Percentiles rank a stretch among this genome's conserved stretches.
These are phyloP conservation scores for Apis laboriosa DNA, from an alignment of 1,140 invertebrate genomes.

Conservation along the genomic window DNA sequence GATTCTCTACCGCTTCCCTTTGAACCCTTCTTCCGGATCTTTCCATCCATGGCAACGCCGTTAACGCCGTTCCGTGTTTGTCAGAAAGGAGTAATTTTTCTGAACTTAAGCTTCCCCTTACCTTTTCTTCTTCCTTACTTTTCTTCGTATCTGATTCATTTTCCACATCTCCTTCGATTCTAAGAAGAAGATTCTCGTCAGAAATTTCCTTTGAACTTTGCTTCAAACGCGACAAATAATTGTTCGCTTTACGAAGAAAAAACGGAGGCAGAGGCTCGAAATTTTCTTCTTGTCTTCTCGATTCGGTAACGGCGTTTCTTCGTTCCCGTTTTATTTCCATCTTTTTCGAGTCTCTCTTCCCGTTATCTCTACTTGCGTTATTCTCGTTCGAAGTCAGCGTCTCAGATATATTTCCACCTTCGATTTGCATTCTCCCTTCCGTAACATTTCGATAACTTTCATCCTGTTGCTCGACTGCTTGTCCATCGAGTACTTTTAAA, in stretches of 20 bases:
- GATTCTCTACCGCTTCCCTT: slow-evolving; percentile 12
- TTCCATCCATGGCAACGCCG: slow-evolving; percentile 8
- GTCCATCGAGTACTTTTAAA: neutral
- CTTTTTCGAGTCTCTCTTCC: neutral
- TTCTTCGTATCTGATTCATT: neutral
- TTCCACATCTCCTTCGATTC: neutral
- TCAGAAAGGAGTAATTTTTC: neutral
- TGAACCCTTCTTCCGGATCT: neutral
- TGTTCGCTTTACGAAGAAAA: neutral
- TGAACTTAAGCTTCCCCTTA: neutral
- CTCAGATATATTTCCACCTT: neutral
- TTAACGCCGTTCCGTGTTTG: neutral
- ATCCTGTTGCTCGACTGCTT: accelerated
- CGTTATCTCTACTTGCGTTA: too few species aligned
- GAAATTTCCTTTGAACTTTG: neutral
- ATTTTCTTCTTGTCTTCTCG: neutral
- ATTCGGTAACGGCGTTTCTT: neutral
- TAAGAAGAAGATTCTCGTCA: neutral
- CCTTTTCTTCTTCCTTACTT: neutral
- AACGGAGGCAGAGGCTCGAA: neutral
- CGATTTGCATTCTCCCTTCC: neutral
- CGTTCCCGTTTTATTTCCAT: neutral
- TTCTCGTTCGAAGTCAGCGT: neutral
- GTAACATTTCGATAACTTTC: neutral
- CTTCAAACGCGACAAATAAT: neutral